Evolutionary conservation across 53 echinoderm and acorn worm genomes (phyloP).

Genomic region (Pentamera pediparva): DNA sequence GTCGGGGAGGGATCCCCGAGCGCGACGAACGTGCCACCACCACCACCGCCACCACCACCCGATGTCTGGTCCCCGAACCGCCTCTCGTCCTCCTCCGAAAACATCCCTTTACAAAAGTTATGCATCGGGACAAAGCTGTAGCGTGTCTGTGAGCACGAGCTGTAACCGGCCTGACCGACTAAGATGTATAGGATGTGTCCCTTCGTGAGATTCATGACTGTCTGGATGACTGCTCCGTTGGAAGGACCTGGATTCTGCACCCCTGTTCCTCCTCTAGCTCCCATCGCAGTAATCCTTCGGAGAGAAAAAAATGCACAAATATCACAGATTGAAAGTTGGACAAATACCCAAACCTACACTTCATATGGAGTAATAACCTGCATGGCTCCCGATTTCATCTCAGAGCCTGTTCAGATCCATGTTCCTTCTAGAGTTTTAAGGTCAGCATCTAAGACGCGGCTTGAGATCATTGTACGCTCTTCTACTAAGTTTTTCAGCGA

Average conservation of each 20-base stretch:
- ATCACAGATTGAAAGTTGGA: too few species aligned
- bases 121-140: neutral
- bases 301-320: too few species aligned
- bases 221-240: slow-evolving; percentile 55
- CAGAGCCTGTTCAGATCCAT: too few species aligned
- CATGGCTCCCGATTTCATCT: too few species aligned
- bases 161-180: slow-evolving; percentile 78
- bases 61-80: slow-evolving; percentile 45
- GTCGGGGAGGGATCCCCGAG: too few species aligned
- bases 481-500: too few species aligned
- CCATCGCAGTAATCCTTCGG: slow-evolving; percentile 59
- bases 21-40: slow-evolving; percentile 48
- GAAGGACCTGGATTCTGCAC: slow-evolving; percentile 76
- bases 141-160: slow-evolving; percentile 40
- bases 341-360: too few species aligned
- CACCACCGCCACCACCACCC: slow-evolving; percentile 91
- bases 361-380: too few species aligned
- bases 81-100: slow-evolving; percentile 21
- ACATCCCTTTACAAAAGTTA: slow-evolving; percentile 36
- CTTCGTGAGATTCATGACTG: slow-evolving; percentile 52
- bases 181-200: slow-evolving; percentile 61
- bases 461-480: too few species aligned
- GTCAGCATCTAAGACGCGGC: too few species aligned
- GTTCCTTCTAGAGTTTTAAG: too few species aligned
- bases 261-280: slow-evolving; percentile 81